Evolutionary conservation across 2,113 vertebrate species (phyloP), one percentile per base, ranked within the genome.

Genomic region (Trogon melanurus): DNA sequence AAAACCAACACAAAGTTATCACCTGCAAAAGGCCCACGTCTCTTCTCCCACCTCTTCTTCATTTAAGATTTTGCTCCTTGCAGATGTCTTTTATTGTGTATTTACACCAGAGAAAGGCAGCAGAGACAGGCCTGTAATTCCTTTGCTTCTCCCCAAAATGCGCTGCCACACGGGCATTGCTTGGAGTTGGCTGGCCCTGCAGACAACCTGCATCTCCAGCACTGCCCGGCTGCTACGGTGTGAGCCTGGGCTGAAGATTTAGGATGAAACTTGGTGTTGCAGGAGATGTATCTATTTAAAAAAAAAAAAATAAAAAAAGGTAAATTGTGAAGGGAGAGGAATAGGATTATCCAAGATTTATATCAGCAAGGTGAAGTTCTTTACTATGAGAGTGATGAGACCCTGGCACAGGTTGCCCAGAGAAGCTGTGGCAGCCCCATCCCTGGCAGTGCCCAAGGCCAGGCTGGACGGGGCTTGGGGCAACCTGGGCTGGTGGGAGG

Each of bases 161-260:
- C 16, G 32, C 36, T 78, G 44, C 45, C 62, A 84, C 18, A 15
- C 30, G 69, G 58, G 7, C 61, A 60, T 53, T 56, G 30, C 73
- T 22, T 73, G 51, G 20, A 19, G 14, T 75, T 3, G 1, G 17
- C 11, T 47, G 74, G 30, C 29, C 13, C 3, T 23, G 16, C 3
- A 65, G 16, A 30, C 25, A 14, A 53, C 13, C 36, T 50, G 30
- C 22, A 45, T 7, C 44, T 85, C 60, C 60, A 56, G 0, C 2
- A 1, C 15, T 66, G n/a, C 30, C 34, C 12, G 5, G 15, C 4
- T 79, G 14, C n/a, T 21, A 32, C 0, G 0, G 6, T 8, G 5
- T 22, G 64, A 75, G 2, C 5, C 30, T 29, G 18, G 13, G 5
- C 32, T 44, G 21, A 64, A 32, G 16, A 38, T 7, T 56, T 50